Evolutionary conservation across 1,140 invertebrate genomes (phyloP), one percentile per base, ranked within the genome.

Genomic region (Drosophila bifasciata): DNA sequence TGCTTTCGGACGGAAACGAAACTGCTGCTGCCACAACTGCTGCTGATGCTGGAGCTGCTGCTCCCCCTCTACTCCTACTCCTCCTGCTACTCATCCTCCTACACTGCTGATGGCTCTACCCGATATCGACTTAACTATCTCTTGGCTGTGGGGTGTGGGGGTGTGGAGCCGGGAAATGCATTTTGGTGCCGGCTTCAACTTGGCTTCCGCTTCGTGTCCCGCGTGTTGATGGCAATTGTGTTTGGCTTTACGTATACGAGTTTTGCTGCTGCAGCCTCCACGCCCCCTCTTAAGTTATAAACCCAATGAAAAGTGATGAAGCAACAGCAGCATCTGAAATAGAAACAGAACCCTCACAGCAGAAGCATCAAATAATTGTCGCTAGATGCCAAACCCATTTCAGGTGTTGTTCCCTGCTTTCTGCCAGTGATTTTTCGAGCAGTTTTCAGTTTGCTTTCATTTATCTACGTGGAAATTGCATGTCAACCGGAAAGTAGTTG

Each of bases 401-500:
- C 48, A 49, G n/a, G 8, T 19, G 40, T n/a, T 46, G 15, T n/a
- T n/a, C n/a, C 41, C 32, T 36, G 11, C 32, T 36, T 36, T 21
- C 48, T 15, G 36, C 9, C 39, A 43, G 19, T 46, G 51, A 36
- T 76, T 56, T 51, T 43, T 71, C 49, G 44, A 25, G 49, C 53
- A 77, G 45, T 60, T 79, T 79, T 64, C 64, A 53, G 64, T 64
- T 63, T 60, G 52, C 63, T 69, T 78, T 40, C 70, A 76, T 84
- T 79, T 88, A 89, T 89, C 86, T 85, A 66, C 63, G 63, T 90
- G 86, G 81, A 90, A 90, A 90, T 90, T 89, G 79, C 88, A 85
- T 90, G 89, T 90, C 89, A 90, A 89, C 76, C 89, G 89, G 89
- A 90, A 90, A 90, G 88, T 85, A 90, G 89, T 90, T 90, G 89